Percentiles rank a stretch among this genome's conserved stretches.
phyloP scores from a whole-genome alignment of 2,797 vertebrate species.

The Semaprochilodus insignis region DNA sequence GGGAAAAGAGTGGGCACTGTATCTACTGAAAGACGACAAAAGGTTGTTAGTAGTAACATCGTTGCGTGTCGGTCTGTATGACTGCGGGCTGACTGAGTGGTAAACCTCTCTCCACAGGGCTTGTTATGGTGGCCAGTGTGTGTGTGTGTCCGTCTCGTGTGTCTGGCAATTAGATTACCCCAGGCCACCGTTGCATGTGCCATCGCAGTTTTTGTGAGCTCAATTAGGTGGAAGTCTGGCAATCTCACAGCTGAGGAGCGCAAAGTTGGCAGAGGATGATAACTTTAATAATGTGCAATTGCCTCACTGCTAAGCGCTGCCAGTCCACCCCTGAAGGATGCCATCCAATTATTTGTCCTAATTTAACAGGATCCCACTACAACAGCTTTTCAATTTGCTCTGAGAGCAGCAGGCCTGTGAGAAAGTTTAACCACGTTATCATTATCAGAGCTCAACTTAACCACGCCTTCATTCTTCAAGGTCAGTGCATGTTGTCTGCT shows the following conservation, averaged over 20 bases:
- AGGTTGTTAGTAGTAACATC: neutral
- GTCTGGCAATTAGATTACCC: constrained; percentile 18
- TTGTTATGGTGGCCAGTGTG: constrained; percentile 7
- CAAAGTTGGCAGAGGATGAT: constrained; percentile 20
- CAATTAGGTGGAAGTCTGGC: constrained; percentile 49
- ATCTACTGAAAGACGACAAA: no score
- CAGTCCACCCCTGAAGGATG: constrained; percentile 34
- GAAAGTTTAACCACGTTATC: constrained; percentile 35
- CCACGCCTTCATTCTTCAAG: constrained; percentile 4
- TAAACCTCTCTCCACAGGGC: neutral
- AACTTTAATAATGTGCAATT: constrained; percentile 52
- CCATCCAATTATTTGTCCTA: constrained; percentile 50
- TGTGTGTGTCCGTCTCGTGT: constrained; percentile 3
- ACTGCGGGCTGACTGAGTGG: neutral
- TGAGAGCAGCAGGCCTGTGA: neutral
- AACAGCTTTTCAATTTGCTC: constrained; percentile 50
- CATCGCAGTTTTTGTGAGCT: constrained; percentile 61
- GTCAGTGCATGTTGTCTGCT: neutral
- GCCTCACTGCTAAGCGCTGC: constrained; percentile 43
- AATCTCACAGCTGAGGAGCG: constrained; percentile 39
- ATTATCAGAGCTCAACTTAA: constrained; percentile 29
- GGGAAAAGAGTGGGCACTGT: no score
- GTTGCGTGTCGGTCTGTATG: neutral
- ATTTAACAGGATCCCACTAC: constrained; percentile 52
- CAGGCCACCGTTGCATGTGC: constrained; percentile 5